A percentile compares a stretch with the other conserved stretches of the same genome.
phyloP scores from a whole-genome alignment of 2,888 invertebrate genomes.

The Drosophila parthenogenetica region DNA sequence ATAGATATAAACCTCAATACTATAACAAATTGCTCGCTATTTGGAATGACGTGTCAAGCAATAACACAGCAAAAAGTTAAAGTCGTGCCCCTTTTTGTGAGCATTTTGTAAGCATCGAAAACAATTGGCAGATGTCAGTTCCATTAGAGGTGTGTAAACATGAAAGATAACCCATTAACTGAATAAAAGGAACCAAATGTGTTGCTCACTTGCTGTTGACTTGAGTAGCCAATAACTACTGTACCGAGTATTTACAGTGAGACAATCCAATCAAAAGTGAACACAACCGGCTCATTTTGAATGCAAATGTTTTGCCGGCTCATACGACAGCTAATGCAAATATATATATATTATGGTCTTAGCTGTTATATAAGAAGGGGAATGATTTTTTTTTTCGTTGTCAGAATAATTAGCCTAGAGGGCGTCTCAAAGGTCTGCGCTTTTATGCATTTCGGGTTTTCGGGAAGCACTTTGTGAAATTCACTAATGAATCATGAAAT shows the following conservation, averaged over 20 bases:
- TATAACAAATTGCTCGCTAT: background rate
- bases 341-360: conserved; percentile 28
- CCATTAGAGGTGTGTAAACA: conserved; percentile 64
- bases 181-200: conserved; percentile 38
- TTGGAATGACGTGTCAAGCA: conserved; percentile 3
- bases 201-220: conserved; percentile 14
- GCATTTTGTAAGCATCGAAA: conserved; percentile 1
- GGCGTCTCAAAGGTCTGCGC: conserved; percentile 49
- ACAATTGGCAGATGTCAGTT: conserved; percentile 36
- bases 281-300: conserved; percentile 51
- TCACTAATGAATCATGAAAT: conserved; percentile 47
- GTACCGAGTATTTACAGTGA: conserved; percentile 42
- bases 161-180: conserved; percentile 52
- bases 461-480: conserved; percentile 46
- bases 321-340: conserved; percentile 54
- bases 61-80: background rate
- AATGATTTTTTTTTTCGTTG: conserved; percentile 30
- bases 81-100: conserved; percentile 27
- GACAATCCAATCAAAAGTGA: conserved; percentile 17
- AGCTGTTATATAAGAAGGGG: conserved; percentile 40
- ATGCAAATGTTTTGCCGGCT: conserved; percentile 66
- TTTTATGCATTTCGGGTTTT: conserved; percentile 29
- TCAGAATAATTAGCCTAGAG: conserved; percentile 27
- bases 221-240: conserved; percentile 35
- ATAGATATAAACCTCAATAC: background rate